Percentiles rank a stretch among this genome's conserved stretches.
phyloP scores from a whole-genome alignment of 1,140 invertebrate genomes.

The Cyclargus thomasi region DNA sequence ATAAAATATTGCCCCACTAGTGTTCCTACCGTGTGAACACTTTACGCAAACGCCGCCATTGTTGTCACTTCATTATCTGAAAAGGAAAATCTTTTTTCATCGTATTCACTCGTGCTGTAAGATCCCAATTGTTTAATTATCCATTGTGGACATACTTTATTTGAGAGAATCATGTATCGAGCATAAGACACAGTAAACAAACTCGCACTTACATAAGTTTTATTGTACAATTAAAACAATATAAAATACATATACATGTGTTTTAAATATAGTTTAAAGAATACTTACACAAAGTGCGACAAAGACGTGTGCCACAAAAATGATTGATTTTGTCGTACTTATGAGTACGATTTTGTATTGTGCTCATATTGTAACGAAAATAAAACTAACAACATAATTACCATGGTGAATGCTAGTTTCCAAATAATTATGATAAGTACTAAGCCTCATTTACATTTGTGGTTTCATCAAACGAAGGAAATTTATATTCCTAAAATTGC shows the following conservation, averaged over 20 bases:
- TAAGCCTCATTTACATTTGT: neutral
- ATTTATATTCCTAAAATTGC: neutral
- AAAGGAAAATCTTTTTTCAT: conserved; percentile 73
- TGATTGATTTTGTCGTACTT: too few species aligned
- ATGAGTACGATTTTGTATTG: too few species aligned
- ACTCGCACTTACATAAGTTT: neutral
- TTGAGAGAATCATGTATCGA: conserved; percentile 14
- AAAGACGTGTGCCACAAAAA: too few species aligned
- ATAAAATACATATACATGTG: too few species aligned
- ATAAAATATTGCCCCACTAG: conserved; percentile 71
- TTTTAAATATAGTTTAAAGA: too few species aligned
- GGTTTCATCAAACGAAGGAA: neutral
- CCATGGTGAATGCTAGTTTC: neutral
- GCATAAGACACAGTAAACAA: neutral
- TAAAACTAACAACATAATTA: too few species aligned
- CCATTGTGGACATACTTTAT: conserved; percentile 38
- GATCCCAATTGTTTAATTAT: conserved; percentile 68
- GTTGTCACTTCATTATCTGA: conserved; percentile 73
- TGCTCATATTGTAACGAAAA: too few species aligned
- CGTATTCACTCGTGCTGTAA: conserved; percentile 48
- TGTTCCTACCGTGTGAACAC: conserved; percentile 55
- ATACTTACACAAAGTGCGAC: too few species aligned
- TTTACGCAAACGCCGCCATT: conserved; percentile 66
- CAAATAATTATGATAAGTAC: neutral
- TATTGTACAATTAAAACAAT: too few species aligned